Conservation (phyloP, 2,113 vertebrate species). For the Brachyhypopomus occidentalis region DNA sequence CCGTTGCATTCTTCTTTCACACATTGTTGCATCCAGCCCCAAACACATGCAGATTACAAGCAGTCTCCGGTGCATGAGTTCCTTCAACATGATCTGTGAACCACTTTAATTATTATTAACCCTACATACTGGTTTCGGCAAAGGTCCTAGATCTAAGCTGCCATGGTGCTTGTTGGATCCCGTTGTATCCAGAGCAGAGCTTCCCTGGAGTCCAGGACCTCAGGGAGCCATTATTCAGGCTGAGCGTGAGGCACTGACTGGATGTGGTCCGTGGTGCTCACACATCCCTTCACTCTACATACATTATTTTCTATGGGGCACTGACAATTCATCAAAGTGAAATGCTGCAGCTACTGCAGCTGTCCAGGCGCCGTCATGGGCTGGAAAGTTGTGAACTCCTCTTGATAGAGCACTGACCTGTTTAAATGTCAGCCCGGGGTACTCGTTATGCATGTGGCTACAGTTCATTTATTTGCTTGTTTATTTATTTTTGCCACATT, state of each 20-base stretch:
- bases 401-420: conserved; percentile 26
- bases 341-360: conserved; percentile 32
- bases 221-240: too few relatives aligned
- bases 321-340: not conserved
- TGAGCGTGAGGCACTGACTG: too few relatives aligned
- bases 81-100: not conserved
- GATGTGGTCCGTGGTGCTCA: too few relatives aligned
- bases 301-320: conserved; percentile 4
- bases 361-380: too few relatives aligned
- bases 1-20: not conserved
- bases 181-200: not conserved
- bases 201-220: not conserved
- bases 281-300: not conserved
- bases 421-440: conserved; percentile 17
- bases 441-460: conserved; percentile 13
- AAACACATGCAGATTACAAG: not conserved
- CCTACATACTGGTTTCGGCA: not conserved
- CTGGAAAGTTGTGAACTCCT: conserved; percentile 28
- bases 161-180: not conserved
- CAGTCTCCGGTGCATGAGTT: not conserved
- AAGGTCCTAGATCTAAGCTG: not conserved
- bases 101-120: too few relatives aligned
- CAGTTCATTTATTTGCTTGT: not conserved
- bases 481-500: too few relatives aligned
- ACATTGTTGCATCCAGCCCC: not conserved